Base-by-base conservation (phyloP, 1,140 invertebrate species). In the Physella acuta region DNA sequence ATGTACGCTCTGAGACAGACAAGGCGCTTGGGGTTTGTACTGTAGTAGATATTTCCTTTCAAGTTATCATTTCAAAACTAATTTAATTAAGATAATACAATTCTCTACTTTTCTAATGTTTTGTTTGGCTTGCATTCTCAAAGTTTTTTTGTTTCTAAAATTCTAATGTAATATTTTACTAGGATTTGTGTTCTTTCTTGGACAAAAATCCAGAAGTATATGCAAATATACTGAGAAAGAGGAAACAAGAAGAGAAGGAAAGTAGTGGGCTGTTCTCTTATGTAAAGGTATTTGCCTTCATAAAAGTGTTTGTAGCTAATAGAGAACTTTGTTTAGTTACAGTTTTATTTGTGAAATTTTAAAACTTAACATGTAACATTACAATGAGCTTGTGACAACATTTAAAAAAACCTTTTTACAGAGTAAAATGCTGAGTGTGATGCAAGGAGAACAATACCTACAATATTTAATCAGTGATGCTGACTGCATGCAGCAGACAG, bases 191-290 rank as follows among this genome's bases (percentile, higher is more conserved):
- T n/a, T 24, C 39, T n/a, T 72, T 73, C 53, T 64, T 79, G 37
- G 73, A 76, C 11, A 64, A 63, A 30, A 75, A 78, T 60, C 78
- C 76, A 31, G 67, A 76, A 26, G 55, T 65, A 16, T 73, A 75
- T 30, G 64, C 72, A 52, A 60, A 68, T 11, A 62, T 79, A 26
- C 8, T 79, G 49, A 71, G 73, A 24, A 78, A 76, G 55, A 71
- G 70, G 53, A 79, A 76, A 59, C 73, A 73, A 70, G 76, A 79
- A 34, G 74, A 77, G 28, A 44, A 74, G 66, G 77, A 77, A 64
- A 72, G 75, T 63, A 53, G 34, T 51, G 77, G 77, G 39, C 39
- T 76, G 8, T 56, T 77, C 34, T 76, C 76, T 26, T 76, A 65
- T 52, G 49, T 79, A 17, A 77, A 79, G 73, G 78, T 76, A 62